Base-by-base conservation (phyloP, 2,888 invertebrate species). In the Gerosis bhagava region DNA sequence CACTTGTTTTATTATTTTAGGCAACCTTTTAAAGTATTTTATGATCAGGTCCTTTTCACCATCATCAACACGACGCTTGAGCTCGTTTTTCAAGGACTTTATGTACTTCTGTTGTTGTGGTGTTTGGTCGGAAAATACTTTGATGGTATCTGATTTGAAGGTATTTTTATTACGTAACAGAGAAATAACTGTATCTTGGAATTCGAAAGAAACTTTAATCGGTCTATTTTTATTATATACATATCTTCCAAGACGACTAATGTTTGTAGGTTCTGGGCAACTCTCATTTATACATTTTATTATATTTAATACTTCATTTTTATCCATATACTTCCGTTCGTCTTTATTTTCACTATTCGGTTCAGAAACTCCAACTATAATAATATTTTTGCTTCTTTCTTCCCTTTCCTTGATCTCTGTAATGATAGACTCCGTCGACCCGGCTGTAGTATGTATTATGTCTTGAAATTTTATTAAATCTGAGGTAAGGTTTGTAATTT, bases 21-120 rank as follows among this genome's bases (percentile, higher is more conserved):
- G 53, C 5, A 50, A 21, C 3, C 51, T 53, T 36, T 51, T 56
- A 10, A 53, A 26, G 31, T 50, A 54, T 43, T 56, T 56, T 2
- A 55, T 56, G 11, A 15, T 26, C 1, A 56, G 17, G 24, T 55
- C 37, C 1, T 25, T n/a, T 31, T 59, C 56, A 13, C 54, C 54
- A 13, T 44, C 37, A 16, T 26, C 25, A 22, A 22, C 35, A 16
- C 55, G 32, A 5, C 3, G 5, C 2, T 46, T 25, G 6, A 53
- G 24, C 39, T 53, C 49, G 7, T 43, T n/a, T 11, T 37, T 53
- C 10, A 2, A n/a, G n/a, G n/a, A n/a, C n/a, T n/a, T n/a, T n/a
- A n/a, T n/a, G n/a, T n/a, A n/a, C n/a, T n/a, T n/a, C n/a, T n/a
- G n/a, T n/a, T n/a, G n/a, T n/a, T n/a, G n/a, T n/a, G n/a, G n/a